phyloP scores from a whole-genome alignment of 2,113 vertebrate species.

The Prionailurus bengalensis region DNA sequence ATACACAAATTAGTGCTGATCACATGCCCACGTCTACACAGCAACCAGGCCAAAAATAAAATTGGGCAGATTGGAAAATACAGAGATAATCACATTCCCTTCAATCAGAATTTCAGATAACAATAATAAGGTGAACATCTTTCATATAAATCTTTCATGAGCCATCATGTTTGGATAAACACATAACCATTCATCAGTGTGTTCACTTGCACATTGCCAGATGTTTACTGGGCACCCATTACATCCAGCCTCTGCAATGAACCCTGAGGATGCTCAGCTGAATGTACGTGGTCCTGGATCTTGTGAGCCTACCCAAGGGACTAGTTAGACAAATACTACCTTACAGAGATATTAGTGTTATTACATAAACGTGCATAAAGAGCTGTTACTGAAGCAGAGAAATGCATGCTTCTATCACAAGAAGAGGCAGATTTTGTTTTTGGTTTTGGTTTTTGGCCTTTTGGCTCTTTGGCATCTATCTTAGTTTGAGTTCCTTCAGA shows the following conservation, averaged over 20 bases:
- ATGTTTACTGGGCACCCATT: not conserved
- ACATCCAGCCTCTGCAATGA: not conserved
- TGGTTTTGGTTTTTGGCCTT: not conserved
- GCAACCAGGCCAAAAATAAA: slow-evolving; percentile 19
- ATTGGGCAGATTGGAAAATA: slow-evolving; percentile 29
- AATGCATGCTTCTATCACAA: not conserved
- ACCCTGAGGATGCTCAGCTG: not conserved
- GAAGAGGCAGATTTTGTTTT: not conserved
- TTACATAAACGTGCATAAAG: not conserved
- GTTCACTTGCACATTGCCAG: not conserved
- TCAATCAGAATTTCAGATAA: not conserved
- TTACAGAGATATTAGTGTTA: not conserved
- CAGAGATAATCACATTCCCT: not conserved
- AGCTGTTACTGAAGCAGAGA: not conserved
- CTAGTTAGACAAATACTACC: not conserved
- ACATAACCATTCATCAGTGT: not conserved
- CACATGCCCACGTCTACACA: not conserved
- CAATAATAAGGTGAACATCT: not conserved
- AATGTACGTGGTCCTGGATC: not conserved
- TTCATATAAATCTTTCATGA: not conserved
- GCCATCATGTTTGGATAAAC: not conserved
- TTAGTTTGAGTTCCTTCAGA: not conserved
- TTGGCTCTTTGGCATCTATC: not conserved
- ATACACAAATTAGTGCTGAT: not conserved
- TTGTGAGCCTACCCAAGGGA: not conserved